phyloP scores from a whole-genome alignment of 1,140 invertebrate genomes.

The Carcinoscorpius rotundicauda region DNA sequence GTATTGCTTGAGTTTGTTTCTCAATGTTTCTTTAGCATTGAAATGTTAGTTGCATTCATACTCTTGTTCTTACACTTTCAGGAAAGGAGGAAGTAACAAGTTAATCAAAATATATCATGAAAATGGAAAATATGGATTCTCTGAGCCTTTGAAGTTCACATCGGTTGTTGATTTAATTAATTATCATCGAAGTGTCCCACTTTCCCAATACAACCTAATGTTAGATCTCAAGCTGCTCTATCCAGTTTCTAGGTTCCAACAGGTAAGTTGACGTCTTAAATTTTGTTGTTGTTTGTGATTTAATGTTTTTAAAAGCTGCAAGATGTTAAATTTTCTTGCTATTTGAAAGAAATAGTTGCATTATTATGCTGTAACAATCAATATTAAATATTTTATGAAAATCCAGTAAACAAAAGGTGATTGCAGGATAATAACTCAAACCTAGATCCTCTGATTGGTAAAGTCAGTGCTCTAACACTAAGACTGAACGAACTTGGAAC shows the following conservation, averaged over 20 bases:
- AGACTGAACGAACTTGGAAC: no score
- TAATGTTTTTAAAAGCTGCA: no score
- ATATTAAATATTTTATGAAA: neutral
- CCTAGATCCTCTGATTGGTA: no score
- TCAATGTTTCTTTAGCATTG: neutral
- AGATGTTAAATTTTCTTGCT: no score
- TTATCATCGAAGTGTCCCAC: slow-evolving; percentile 67
- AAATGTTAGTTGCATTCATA: neutral
- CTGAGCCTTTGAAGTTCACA: slow-evolving; percentile 75
- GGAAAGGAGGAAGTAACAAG: slow-evolving; percentile 87
- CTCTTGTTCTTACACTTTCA: slow-evolving; percentile 17
- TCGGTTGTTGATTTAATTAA: slow-evolving; percentile 87
- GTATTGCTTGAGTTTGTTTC: no score
- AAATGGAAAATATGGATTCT: slow-evolving; percentile 83
- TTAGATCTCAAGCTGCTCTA: slow-evolving; percentile 82
- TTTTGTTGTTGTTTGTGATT: no score
- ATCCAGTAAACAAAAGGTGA: neutral
- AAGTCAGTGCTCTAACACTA: no score
- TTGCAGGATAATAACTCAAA: no score
- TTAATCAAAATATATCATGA: slow-evolving; percentile 89
- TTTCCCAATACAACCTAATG: slow-evolving; percentile 83
- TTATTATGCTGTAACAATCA: neutral
- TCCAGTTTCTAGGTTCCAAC: slow-evolving; percentile 50
- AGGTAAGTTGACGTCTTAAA: slow-evolving; percentile 31
- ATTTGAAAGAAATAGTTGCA: neutral